phyloP scores from a whole-genome alignment of 1,140 invertebrate species.

The Drosophila chauvacae region DNA sequence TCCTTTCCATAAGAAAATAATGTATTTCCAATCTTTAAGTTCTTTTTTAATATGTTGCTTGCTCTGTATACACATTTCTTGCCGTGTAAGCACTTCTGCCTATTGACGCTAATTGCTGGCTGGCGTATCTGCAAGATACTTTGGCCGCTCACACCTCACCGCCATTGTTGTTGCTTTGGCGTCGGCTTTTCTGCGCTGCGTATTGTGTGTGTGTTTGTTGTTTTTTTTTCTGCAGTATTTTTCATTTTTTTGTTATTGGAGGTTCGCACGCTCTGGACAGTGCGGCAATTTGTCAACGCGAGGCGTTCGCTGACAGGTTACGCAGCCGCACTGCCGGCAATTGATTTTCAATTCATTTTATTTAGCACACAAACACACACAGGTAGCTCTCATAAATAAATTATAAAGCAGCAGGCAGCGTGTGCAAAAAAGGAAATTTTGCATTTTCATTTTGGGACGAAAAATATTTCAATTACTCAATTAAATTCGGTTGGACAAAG shows the following conservation, averaged over 20 bases:
- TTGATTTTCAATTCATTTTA: slow-evolving; percentile 49
- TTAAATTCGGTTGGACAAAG: slow-evolving; percentile 62
- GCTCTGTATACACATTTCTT: not conserved
- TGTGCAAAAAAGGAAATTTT: slow-evolving; percentile 69
- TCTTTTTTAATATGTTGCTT: not conserved
- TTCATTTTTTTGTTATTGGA: slow-evolving; percentile 30
- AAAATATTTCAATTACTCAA: slow-evolving; percentile 76
- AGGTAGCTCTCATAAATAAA: slow-evolving; percentile 50
- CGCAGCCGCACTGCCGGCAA: slow-evolving; percentile 67
- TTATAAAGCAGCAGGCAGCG: slow-evolving; percentile 34
- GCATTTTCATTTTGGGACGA: slow-evolving; percentile 19
- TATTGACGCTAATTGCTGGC: slow-evolving; percentile 72
- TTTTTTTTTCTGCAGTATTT: slow-evolving; percentile 13
- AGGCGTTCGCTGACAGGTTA: slow-evolving; percentile 64
- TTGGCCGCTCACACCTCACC: slow-evolving; percentile 33
- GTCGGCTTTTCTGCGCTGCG: slow-evolving; percentile 29
- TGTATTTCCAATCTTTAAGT: not conserved
- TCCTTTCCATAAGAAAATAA: not conserved
- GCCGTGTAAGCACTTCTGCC: slow-evolving; percentile 44
- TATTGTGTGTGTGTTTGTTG: slow-evolving; percentile 7
- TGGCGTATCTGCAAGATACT: slow-evolving; percentile 70
- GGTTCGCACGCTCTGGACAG: slow-evolving; percentile 65
- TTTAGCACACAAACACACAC: slow-evolving; percentile 22
- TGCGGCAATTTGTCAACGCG: slow-evolving; percentile 70
- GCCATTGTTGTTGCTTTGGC: slow-evolving; percentile 29